Evolutionary conservation across 2,113 vertebrate genomes (phyloP).

Genomic region (Argyrosomus japonicus): DNA sequence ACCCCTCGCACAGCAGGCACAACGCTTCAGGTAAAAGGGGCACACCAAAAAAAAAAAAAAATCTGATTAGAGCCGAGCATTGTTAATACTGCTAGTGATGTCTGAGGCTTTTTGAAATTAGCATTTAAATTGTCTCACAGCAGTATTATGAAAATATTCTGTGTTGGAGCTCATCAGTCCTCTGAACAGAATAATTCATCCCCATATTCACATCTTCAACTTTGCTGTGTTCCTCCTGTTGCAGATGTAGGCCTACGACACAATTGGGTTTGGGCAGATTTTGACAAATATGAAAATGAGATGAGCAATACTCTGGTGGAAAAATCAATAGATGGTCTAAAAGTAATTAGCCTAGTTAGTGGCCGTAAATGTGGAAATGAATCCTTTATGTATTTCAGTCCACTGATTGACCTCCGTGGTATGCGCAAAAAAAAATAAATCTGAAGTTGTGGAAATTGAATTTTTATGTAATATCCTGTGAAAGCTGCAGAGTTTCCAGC

Average conservation of each 20-base stretch:
- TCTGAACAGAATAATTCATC: constrained; percentile 60
- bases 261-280: constrained; percentile 17
- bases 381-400: neutral
- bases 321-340: constrained; percentile 2
- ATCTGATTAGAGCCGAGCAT: constrained; percentile 28
- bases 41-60: constrained; percentile 35
- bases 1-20: constrained; percentile 98
- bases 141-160: constrained; percentile 61
- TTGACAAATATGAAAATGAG: constrained; percentile 38
- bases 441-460: neutral
- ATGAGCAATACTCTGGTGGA: constrained; percentile 42
- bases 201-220: constrained; percentile 48
- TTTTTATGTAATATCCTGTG: neutral
- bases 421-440: neutral
- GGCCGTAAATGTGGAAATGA: constrained; percentile 11
- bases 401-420: constrained; percentile 2
- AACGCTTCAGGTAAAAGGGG: constrained; percentile 95
- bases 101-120: constrained; percentile 42
- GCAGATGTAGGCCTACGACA: constrained; percentile 44
- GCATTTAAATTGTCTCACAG: constrained; percentile 58
- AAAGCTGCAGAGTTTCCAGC: constrained; percentile 3
- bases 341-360: neutral
- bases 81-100: constrained; percentile 46
- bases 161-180: constrained; percentile 57
- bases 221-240: constrained; percentile 65